Base-by-base conservation (phyloP, 92 coral and sea anemone species). In the Bergia sp. region DNA sequence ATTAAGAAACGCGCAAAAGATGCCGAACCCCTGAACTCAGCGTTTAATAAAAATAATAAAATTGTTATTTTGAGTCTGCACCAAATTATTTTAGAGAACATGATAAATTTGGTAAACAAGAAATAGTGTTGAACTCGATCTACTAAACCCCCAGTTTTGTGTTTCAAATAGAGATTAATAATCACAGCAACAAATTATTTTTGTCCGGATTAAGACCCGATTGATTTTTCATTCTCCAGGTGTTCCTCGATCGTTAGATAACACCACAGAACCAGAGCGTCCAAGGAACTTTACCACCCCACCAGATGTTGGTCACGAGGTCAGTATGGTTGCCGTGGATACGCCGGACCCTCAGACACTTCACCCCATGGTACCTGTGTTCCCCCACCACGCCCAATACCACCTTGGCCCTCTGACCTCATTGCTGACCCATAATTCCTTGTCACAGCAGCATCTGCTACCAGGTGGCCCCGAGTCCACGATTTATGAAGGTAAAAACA, bases 221-320 rank as follows among this genome's bases (percentile, higher is more conserved):
- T 5, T n/a, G 23, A 41, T 12, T 13, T 57, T 55, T 9, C 43
- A 29, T 29, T 3, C 69, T 40, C 11, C 57, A 82, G 86, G 86
- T 21, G 76, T 43, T 40, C 64, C 85, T 8, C 58, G 13, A 39
- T 37, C 86, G n/a, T 40, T 73, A 64, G 64, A 82, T 29, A 82
- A 82, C 86, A 82, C 86, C 1, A 82, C 75, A 20, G 86, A 82
- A 65, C 76, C 86, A 7, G 77, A 82, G 23, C 57, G 40, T 12
- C 86, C 61, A n/a, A 82, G 47, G 76, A 82, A 66, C 55, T 66
- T 67, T 71, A 82, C 86, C 42, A 66, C 77, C 13, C 86, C 86
- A 65, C 41, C 86, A 42, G 86, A 82, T 43, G 86, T 82, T n/a
- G 86, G 86, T n/a, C 77, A 73, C 16, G 77, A 7, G 53, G 43